Evolutionary conservation across 2,888 invertebrate genomes (phyloP).

Genomic region (Heliothis peltigera): DNA sequence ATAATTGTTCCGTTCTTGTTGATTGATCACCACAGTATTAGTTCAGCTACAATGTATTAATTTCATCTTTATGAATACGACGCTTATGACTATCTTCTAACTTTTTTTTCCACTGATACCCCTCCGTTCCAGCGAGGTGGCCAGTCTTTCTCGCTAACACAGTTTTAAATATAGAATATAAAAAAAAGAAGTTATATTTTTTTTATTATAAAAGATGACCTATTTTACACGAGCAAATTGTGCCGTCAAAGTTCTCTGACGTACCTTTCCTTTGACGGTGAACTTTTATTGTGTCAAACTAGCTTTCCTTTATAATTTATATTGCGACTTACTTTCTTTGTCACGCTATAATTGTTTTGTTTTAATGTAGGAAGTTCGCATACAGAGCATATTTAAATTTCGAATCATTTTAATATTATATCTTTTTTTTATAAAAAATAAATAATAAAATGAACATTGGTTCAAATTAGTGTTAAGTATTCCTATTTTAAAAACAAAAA

Average conservation of each 20-base stretch:
- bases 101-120: background rate
- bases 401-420: too few species aligned
- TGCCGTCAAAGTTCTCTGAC: conserved; percentile 3
- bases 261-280: conserved; percentile 1
- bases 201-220: background rate
- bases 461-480: too few species aligned
- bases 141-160: background rate
- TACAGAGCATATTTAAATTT: too few species aligned
- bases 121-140: background rate
- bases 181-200: background rate
- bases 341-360: background rate
- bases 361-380: background rate
- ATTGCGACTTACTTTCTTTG: background rate
- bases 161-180: background rate
- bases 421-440: too few species aligned
- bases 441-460: too few species aligned
- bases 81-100: too few species aligned
- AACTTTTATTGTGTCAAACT: background rate
- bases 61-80: too few species aligned
- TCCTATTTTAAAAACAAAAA: too few species aligned
- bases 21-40: too few species aligned
- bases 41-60: too few species aligned
- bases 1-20: too few species aligned
- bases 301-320: background rate
- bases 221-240: background rate